Percentiles rank a stretch among this genome's conserved stretches.
Evolutionary conservation across 2,797 vertebrate species (phyloP).

Genomic region (Bradypus variegatus): DNA sequence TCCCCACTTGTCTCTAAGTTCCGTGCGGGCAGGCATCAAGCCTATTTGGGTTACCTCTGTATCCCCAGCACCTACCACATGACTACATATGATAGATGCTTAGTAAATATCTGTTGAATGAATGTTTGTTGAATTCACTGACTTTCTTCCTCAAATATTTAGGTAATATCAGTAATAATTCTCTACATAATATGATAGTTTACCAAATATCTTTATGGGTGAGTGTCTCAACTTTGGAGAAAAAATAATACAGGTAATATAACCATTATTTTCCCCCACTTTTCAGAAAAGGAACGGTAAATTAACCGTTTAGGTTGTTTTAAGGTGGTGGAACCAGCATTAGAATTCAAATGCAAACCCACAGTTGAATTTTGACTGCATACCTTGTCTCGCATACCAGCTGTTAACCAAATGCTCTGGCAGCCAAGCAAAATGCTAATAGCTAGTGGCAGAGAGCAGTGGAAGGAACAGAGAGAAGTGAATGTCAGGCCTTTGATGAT

Average conservation of each 20-base stretch:
- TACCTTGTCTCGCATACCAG: neutral
- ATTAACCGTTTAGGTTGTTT: neutral
- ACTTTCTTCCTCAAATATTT: neutral
- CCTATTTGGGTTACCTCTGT: neutral
- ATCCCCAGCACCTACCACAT: neutral
- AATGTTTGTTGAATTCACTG: neutral
- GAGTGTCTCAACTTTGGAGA: neutral
- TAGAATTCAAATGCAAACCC: neutral
- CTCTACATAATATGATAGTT: neutral
- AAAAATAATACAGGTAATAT: neutral
- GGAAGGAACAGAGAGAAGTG: neutral
- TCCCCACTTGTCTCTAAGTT: neutral
- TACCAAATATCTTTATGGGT: neutral
- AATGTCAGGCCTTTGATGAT: neutral
- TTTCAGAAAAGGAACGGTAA: neutral
- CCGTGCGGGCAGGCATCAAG: neutral
- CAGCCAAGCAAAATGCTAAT: neutral
- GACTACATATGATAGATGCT: neutral
- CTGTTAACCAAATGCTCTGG: slow-evolving; percentile 36
- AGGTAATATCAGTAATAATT: neutral
- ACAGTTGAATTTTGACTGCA: neutral
- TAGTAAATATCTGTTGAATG: neutral
- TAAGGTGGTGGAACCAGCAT: neutral
- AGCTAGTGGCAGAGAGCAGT: neutral
- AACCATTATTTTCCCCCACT: neutral